Conservation (phyloP, 2,888 invertebrate species). For the Cataglyphis cursor region DNA sequence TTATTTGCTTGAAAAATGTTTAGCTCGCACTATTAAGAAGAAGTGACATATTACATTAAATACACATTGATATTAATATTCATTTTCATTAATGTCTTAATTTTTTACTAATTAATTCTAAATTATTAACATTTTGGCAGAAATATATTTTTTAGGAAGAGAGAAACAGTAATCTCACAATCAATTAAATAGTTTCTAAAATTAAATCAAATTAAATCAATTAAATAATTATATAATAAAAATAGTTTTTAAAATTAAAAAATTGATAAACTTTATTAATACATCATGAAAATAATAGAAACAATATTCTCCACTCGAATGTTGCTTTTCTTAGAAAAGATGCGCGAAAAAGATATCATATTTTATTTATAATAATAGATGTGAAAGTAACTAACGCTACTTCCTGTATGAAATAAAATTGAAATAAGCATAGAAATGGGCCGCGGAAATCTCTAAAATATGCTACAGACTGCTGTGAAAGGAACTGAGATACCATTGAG, state of each 20-base stretch:
- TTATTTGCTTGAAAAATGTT: slow-evolving; percentile 20
- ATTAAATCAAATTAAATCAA: no score
- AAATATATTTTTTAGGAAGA: not conserved
- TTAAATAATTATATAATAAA: no score
- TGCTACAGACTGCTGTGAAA: slow-evolving; percentile 29
- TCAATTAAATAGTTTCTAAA: not conserved
- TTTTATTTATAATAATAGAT: slow-evolving; percentile 20
- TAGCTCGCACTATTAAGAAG: not conserved
- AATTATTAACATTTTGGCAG: not conserved
- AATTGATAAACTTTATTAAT: not conserved
- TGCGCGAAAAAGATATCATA: not conserved
- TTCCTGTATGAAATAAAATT: slow-evolving; percentile 11
- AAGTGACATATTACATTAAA: not conserved
- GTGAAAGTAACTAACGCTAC: slow-evolving; percentile 9
- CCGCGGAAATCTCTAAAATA: slow-evolving; percentile 26
- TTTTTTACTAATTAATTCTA: not conserved
- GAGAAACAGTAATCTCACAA: not conserved
- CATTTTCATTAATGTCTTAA: not conserved
- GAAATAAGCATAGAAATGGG: slow-evolving; percentile 32
- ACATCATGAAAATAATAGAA: not conserved
- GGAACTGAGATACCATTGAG: slow-evolving; percentile 39
- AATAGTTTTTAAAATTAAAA: no score
- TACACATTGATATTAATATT: not conserved
- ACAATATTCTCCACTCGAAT: not conserved
- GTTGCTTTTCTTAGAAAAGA: not conserved